phyloP scores from a whole-genome alignment of 2,888 invertebrate genomes.

The Chrysopilus asiliformis region DNA sequence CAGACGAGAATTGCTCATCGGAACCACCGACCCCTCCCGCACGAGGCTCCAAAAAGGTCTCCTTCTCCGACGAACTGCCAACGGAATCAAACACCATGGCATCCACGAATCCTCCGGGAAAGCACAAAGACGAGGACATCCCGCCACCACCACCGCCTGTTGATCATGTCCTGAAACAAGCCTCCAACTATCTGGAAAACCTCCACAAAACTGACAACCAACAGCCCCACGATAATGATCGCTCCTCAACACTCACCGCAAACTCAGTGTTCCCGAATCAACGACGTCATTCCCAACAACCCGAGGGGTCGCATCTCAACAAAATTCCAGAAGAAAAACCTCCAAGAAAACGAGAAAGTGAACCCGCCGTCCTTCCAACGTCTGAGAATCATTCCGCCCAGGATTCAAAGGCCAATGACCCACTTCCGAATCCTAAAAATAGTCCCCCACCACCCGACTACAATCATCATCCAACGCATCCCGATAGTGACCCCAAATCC shows the following conservation, averaged over 20 bases:
- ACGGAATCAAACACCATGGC: conserved; percentile 8
- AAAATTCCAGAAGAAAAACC: not conserved
- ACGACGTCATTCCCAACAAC: not conserved
- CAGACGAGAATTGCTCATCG: no score
- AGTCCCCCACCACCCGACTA: not conserved
- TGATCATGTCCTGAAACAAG: conserved; percentile 27
- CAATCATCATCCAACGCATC: not conserved
- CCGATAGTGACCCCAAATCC: not conserved
- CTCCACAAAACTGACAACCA: conserved; percentile 22
- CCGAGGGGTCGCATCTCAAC: not conserved
- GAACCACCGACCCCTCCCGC: conserved; percentile 26
- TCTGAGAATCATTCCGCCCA: not conserved
- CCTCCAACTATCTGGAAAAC: conserved; percentile 30
- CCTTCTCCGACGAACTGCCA: conserved; percentile 34
- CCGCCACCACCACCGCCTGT: conserved; percentile 14
- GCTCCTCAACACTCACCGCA: not conserved
- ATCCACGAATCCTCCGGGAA: conserved; percentile 8
- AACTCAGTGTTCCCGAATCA: conserved; percentile 6
- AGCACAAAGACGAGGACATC: conserved; percentile 4
- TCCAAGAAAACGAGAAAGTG: not conserved
- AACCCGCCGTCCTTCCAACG: not conserved
- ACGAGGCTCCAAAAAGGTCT: conserved; percentile 33
- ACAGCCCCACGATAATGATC: not conserved
- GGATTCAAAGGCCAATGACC: not conserved
- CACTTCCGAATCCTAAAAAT: not conserved